A percentile compares a stretch with the other conserved stretches of the same genome.
Conservation (phyloP, 2,113 vertebrate species). For the Anser cygnoides region DNA sequence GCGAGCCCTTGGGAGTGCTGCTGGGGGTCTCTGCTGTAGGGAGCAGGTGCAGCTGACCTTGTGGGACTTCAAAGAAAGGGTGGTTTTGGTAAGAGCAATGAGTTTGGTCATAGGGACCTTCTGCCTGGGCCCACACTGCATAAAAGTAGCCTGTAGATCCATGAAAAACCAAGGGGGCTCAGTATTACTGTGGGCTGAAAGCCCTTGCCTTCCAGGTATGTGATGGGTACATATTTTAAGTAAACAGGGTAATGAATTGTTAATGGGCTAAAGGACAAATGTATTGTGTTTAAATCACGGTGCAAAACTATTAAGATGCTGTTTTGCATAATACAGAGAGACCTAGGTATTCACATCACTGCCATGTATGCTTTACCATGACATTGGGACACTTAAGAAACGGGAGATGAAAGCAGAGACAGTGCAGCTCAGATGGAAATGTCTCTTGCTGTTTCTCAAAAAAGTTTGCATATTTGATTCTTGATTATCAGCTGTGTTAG, state of each 20-base stretch:
- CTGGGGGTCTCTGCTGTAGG: not conserved
- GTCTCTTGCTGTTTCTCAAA: not conserved
- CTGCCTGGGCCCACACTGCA: not conserved
- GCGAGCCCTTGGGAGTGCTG: slow-evolving; percentile 39
- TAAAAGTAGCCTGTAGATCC: slow-evolving; percentile 6
- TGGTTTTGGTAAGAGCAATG: not conserved
- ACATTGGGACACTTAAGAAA: not conserved
- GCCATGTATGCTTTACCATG: not conserved
- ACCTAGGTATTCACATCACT: not conserved
- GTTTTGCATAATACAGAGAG: not conserved
- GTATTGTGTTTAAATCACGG: not conserved
- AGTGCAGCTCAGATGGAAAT: not conserved
- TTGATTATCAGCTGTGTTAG: not conserved
- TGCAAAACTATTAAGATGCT: slow-evolving; percentile 22
- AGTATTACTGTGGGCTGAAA: not conserved
- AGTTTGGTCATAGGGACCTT: not conserved
- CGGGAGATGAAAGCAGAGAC: not conserved
- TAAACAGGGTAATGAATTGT: slow-evolving; percentile 13
- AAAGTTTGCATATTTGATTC: not conserved
- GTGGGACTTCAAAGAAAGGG: not conserved
- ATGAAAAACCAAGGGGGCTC: not conserved
- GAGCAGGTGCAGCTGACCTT: no score
- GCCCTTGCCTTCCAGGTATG: not conserved
- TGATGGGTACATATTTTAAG: not conserved
- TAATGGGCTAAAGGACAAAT: not conserved